These are phyloP conservation scores for Daktulosphaira vitifoliae DNA, from an alignment of 1,140 invertebrate species.

Conservation along the genomic window DNA sequence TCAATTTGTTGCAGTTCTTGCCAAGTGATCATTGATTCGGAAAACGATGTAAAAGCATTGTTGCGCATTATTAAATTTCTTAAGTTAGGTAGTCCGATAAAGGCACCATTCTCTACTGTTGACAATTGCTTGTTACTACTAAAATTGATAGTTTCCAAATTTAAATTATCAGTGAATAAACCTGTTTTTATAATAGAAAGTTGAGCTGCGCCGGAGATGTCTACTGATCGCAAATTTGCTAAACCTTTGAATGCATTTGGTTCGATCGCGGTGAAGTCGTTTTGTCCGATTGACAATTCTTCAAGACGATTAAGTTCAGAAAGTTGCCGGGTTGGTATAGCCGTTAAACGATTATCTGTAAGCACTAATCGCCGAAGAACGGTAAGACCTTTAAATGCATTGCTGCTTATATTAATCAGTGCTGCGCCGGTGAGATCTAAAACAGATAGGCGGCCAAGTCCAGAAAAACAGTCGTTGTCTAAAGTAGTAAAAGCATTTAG, in stretches of 20 bases:
- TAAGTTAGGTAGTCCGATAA: slow-evolving; percentile 67
- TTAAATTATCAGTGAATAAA: slow-evolving; percentile 67
- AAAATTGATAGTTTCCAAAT: slow-evolving; percentile 66
- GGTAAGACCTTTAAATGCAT: slow-evolving; percentile 64
- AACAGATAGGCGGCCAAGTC: slow-evolving; percentile 60
- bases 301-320: slow-evolving; percentile 62
- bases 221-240: slow-evolving; percentile 61
- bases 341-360: slow-evolving; percentile 63
- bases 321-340: slow-evolving; percentile 66
- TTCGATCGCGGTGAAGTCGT: slow-evolving; percentile 60
- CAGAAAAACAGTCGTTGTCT: slow-evolving; percentile 63
- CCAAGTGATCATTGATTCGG: slow-evolving; percentile 67
- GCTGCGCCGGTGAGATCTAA: slow-evolving; percentile 71
- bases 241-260: slow-evolving; percentile 66
- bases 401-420: slow-evolving; percentile 61
- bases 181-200: slow-evolving; percentile 62
- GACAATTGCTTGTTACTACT: slow-evolving; percentile 65
- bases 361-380: slow-evolving; percentile 61
- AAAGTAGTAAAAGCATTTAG: slow-evolving; percentile 68
- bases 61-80: slow-evolving; percentile 64
- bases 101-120: slow-evolving; percentile 60
- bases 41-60: slow-evolving; percentile 63
- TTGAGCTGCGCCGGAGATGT: slow-evolving; percentile 63
- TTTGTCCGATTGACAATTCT: slow-evolving; percentile 71
- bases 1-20: slow-evolving; percentile 65